Evolutionary conservation across 1,140 invertebrate genomes (phyloP), one percentile per base, ranked within the genome.

Genomic region (Drosophila truncata): DNA sequence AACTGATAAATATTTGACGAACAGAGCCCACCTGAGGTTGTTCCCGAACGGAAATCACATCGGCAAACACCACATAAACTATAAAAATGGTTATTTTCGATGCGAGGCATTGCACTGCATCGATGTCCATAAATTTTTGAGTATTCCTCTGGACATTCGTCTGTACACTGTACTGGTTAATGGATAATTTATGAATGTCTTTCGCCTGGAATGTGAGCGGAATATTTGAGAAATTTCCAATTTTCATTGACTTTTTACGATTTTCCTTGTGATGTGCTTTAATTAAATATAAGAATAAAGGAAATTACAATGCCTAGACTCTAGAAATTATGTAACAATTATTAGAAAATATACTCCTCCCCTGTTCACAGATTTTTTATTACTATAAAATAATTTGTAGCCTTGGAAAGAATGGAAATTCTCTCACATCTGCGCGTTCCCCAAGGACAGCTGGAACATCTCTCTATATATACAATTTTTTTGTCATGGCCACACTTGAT

Each of bases 131-230:
- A 82, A 73, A 79, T 84, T 80, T 80, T 75, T 46, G 78, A 42
- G 58, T 70, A 60, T 65, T 62, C 44, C 47, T 66, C 42, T 41
- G 25, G 39, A 29, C 52, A 49, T 47, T 65, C 44, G 78, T 13
- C 13, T 10, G 14, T 16, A 47, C 44, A 47, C 3, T 50, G 49
- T 52, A 70, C 66, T 81, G 66, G 64, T 71, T 90, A 80, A 91
- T 85, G 86, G 78, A 80, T 85, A 90, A 90, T 90, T 90, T 90
- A 90, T 90, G 85, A 90, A 90, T 85, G 86, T 61, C 85, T 81
- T 65, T 80, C 49, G 62, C 67, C 62, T 49, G 54, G 42, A 67
- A 90, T 90, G 85, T 90, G 85, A 85, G 78, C 52, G 49, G 85
- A 90, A 90, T 90, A 82, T 76, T 78, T 76, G 59, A 78, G 50